Evolutionary conservation across 2,113 vertebrate species (phyloP).

Genomic region (Donacobius atricapilla): DNA sequence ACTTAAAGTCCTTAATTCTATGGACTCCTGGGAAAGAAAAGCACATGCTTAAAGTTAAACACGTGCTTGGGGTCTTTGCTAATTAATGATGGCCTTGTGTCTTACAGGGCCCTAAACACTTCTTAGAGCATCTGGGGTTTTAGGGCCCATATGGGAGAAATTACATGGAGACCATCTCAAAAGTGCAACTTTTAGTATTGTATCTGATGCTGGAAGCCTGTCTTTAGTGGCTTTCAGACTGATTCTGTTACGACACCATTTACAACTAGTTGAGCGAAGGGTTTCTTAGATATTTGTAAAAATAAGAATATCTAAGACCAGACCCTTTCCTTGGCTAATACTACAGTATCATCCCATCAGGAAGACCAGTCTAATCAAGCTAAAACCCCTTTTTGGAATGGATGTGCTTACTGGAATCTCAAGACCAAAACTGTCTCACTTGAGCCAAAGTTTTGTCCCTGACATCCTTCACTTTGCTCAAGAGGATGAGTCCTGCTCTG

Average conservation of each 20-base stretch:
- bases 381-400: not conserved
- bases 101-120: conserved; percentile 14
- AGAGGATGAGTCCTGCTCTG: not conserved
- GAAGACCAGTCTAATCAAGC: not conserved
- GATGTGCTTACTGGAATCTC: not conserved
- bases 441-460: not conserved
- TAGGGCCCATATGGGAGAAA: conserved; percentile 30
- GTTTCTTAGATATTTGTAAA: not conserved
- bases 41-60: conserved; percentile 47
- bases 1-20: not conserved
- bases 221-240: not conserved
- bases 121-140: conserved; percentile 21
- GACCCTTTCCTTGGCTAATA: not conserved
- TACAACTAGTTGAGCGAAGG: not conserved
- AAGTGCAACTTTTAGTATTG: not conserved
- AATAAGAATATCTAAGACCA: not conserved
- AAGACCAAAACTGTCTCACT: not conserved
- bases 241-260: not conserved
- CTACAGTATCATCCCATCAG: not conserved
- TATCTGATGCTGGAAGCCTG: not conserved
- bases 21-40: not conserved
- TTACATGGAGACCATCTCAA: not conserved
- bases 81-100: conserved; percentile 44
- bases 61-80: conserved; percentile 33
- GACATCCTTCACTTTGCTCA: not conserved